A percentile compares a stretch with the other conserved stretches of the same genome.
Conservation (phyloP, 2,888 invertebrate species). For the Galerucella pusilla region DNA sequence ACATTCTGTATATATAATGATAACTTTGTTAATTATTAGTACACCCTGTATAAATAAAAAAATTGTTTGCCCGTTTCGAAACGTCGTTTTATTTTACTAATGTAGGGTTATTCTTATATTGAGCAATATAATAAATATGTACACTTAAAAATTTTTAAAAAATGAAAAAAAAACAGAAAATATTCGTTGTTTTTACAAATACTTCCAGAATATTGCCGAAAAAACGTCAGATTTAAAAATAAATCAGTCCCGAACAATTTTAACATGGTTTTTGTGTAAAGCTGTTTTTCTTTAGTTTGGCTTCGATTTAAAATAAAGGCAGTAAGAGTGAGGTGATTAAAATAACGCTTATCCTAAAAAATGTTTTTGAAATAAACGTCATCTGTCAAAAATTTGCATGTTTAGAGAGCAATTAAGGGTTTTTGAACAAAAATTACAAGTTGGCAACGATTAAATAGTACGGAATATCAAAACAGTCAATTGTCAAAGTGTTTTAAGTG, state of each 20-base stretch:
- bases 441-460: neutral
- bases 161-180: slow-evolving; percentile 14
- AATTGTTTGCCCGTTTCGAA: slow-evolving; percentile 24
- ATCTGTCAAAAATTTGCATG: neutral
- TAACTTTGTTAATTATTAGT: neutral
- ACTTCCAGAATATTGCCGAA: slow-evolving; percentile 29
- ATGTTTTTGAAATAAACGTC: neutral
- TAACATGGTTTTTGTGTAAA: slow-evolving; percentile 34
- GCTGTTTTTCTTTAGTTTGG: slow-evolving; percentile 41
- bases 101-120: slow-evolving; percentile 32
- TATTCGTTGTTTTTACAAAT: slow-evolving; percentile 32
- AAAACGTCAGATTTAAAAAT: slow-evolving; percentile 26
- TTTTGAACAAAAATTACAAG: neutral
- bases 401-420: neutral
- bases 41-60: slow-evolving; percentile 8
- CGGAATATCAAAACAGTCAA: no score
- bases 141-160: slow-evolving; percentile 6
- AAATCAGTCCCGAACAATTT: slow-evolving; percentile 41
- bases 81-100: slow-evolving; percentile 14
- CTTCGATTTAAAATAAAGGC: slow-evolving; percentile 31
- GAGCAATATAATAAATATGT: slow-evolving; percentile 35
- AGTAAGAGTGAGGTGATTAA: slow-evolving; percentile 17
- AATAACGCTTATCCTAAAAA: slow-evolving; percentile 8
- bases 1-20: no score
- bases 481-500: no score